A percentile compares a stretch with the other conserved stretches of the same genome.
Evolutionary conservation across 2,888 invertebrate genomes (phyloP).

Genomic region (Balanococcus diminutus): DNA sequence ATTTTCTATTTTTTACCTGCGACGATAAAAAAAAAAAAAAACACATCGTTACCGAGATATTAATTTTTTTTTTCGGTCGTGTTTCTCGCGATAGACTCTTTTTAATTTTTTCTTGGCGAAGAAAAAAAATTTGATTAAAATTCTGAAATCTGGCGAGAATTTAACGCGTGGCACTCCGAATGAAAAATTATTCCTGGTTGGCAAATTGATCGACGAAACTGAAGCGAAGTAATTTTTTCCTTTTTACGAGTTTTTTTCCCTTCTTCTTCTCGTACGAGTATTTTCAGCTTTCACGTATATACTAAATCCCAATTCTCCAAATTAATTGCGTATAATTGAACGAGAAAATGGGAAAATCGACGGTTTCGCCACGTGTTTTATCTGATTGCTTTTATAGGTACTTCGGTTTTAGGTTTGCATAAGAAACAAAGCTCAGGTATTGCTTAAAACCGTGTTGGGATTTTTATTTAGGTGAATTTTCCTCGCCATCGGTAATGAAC

Average conservation of each 20-base stretch:
- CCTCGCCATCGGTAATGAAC: too few relatives aligned
- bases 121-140: conserved; percentile 32
- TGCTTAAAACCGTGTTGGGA: too few relatives aligned
- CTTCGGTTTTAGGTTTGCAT: too few relatives aligned
- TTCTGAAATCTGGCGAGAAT: background rate
- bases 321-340: conserved; percentile 26
- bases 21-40: too few relatives aligned
- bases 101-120: background rate
- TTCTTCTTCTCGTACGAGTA: background rate
- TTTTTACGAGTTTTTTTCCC: background rate
- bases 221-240: background rate
- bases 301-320: conserved; percentile 10
- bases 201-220: conserved; percentile 15
- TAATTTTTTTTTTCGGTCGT: conserved; percentile 8
- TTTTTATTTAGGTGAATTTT: too few relatives aligned
- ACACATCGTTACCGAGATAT: conserved; percentile 27
- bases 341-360: background rate
- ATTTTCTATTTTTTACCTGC: conserved; percentile 26
- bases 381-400: conserved; percentile 17
- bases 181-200: conserved; percentile 30
- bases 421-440: too few relatives aligned
- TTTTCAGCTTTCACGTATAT: background rate
- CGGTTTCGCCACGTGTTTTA: background rate
- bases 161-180: conserved; percentile 9
- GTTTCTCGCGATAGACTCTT: background rate